phyloP scores from a whole-genome alignment of 2,797 vertebrate species.

The Chromis chromis region DNA sequence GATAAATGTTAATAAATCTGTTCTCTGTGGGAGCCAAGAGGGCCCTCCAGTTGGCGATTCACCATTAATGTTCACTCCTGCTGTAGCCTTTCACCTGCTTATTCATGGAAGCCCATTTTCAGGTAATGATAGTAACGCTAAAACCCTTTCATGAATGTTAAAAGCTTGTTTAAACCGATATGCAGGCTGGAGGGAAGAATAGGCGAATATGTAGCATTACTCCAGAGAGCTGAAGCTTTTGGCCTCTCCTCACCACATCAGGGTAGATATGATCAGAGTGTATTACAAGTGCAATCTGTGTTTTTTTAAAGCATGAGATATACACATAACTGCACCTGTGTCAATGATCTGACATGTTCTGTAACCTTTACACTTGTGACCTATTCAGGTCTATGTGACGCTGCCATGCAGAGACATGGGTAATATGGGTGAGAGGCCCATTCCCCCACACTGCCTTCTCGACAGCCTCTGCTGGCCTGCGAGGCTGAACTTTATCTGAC shows the following conservation, averaged over 20 bases:
- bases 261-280: slow-evolving; percentile 23
- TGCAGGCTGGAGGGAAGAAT: slow-evolving; percentile 46
- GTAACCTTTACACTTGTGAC: slow-evolving; percentile 69
- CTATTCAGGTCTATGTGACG: slow-evolving; percentile 58
- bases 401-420: slow-evolving; percentile 55
- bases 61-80: slow-evolving; percentile 59
- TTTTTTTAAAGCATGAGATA: slow-evolving; percentile 24
- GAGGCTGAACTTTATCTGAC: slow-evolving; percentile 73
- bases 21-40: slow-evolving; percentile 63
- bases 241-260: slow-evolving; percentile 28
- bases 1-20: slow-evolving; percentile 66
- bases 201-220: slow-evolving; percentile 34
- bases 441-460: slow-evolving; percentile 43
- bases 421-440: slow-evolving; percentile 53
- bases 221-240: slow-evolving; percentile 35
- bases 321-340: slow-evolving; percentile 18
- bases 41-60: slow-evolving; percentile 60
- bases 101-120: slow-evolving; percentile 64
- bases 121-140: slow-evolving; percentile 66
- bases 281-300: slow-evolving; percentile 36
- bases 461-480: slow-evolving; percentile 59
- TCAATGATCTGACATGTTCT: slow-evolving; percentile 50
- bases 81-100: slow-evolving; percentile 61
- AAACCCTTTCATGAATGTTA: slow-evolving; percentile 65
- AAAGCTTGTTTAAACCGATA: slow-evolving; percentile 72